A percentile compares a stretch with the other conserved stretches of the same genome.
These are phyloP conservation scores for Lithophane ornitopus DNA, from an alignment of 2,888 invertebrate genomes.

Conservation along the genomic window DNA sequence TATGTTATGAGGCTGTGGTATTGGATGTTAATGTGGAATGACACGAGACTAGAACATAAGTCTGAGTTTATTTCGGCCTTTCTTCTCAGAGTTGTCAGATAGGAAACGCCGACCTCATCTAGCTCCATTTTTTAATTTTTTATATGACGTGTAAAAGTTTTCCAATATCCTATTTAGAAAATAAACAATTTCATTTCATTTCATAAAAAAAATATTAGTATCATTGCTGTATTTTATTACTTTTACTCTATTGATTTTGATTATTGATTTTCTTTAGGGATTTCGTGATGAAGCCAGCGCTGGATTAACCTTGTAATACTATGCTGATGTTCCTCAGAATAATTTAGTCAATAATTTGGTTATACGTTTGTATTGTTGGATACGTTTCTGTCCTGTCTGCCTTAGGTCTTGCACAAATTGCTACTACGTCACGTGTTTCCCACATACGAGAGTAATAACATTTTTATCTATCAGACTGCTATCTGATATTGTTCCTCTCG, in stretches of 20 bases:
- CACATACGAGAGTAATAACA: not conserved
- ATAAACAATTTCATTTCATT: no score
- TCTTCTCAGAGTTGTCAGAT: no score
- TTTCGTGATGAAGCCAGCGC: not conserved
- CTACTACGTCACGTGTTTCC: not conserved
- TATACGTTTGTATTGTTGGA: not conserved
- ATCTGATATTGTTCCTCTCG: conserved; percentile 6
- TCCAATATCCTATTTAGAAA: no score
- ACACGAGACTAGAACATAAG: no score
- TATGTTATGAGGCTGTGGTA: conserved; percentile 5
- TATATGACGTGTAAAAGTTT: no score
- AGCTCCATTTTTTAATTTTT: no score
- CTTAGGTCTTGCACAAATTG: not conserved
- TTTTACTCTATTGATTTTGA: no score
- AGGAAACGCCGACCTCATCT: no score
- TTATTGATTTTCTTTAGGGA: not conserved
- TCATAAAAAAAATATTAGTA: no score
- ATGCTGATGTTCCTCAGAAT: not conserved
- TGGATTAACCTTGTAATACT: not conserved
- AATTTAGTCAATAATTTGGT: not conserved
- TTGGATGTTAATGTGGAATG: conserved; percentile 21
- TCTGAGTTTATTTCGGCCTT: no score
- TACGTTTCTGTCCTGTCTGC: no score
- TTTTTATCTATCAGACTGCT: conserved; percentile 21
- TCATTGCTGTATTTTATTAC: no score